A percentile compares a stretch with the other conserved stretches of the same genome.
Conservation (phyloP, 1,140 invertebrate genomes). For the Ooceraea biroi region DNA sequence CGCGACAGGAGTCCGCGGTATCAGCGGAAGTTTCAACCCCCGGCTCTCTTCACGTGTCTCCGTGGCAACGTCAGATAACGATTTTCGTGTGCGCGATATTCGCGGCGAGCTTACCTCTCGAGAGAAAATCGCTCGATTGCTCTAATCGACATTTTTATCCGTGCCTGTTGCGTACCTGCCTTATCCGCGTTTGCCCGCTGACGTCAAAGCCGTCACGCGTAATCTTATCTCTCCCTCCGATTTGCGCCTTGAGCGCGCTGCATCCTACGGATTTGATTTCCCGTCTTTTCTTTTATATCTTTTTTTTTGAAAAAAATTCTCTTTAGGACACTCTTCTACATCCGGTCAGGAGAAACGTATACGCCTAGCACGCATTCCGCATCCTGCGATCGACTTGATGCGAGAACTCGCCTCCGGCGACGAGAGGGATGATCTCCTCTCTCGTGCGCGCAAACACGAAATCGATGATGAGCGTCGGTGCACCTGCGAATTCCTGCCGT, state of each 20-base stretch:
- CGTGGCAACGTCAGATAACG: background rate
- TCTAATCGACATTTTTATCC: conserved; percentile 14
- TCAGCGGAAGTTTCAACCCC: background rate
- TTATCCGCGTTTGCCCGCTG: background rate
- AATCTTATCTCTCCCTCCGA: conserved; percentile 14
- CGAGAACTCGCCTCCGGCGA: background rate
- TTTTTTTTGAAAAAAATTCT: too few species aligned
- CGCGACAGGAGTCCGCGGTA: background rate
- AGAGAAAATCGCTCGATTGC: background rate
- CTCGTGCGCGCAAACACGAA: background rate
- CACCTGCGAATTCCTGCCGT: conserved; percentile 49
- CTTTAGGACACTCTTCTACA: too few species aligned
- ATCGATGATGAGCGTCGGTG: conserved; percentile 22
- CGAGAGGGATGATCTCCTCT: background rate
- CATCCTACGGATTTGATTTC: too few species aligned
- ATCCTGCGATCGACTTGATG: background rate
- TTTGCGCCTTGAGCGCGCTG: too few species aligned
- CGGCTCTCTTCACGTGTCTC: background rate
- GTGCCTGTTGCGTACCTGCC: background rate
- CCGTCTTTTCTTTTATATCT: too few species aligned
- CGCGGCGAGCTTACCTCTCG: background rate
- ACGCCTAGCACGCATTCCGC: too few species aligned
- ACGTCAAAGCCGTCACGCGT: background rate
- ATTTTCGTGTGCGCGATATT: background rate
- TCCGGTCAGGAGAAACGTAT: too few species aligned